Conservation (phyloP, 2,888 invertebrate genomes). For the Drosophila siamana region DNA sequence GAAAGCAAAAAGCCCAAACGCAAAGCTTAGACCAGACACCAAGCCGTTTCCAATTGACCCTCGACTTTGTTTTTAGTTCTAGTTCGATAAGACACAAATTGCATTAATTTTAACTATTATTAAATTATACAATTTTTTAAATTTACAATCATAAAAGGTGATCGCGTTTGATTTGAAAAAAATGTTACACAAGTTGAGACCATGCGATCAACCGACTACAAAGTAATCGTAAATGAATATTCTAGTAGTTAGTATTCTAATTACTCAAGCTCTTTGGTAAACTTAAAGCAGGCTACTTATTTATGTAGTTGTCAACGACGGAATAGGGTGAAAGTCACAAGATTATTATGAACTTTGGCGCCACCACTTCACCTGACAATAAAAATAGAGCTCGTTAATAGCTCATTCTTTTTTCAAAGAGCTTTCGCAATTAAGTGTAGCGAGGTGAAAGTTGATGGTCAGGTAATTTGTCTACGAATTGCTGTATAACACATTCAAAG, state of each 20-base stretch:
- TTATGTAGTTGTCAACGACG: too few relatives aligned
- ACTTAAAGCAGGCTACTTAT: too few relatives aligned
- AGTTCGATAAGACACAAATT: constrained; percentile 12
- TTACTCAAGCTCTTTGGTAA: too few relatives aligned
- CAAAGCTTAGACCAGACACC: constrained; percentile 52
- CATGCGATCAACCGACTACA: too few relatives aligned
- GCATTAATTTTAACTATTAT: constrained; percentile 6
- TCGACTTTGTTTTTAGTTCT: background rate
- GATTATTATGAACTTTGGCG: too few relatives aligned
- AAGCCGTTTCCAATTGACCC: constrained; percentile 2
- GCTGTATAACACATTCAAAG: background rate
- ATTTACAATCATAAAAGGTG: background rate
- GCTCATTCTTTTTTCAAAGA: too few relatives aligned
- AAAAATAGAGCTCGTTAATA: too few relatives aligned
- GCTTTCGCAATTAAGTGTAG: background rate
- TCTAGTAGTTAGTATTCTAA: too few relatives aligned
- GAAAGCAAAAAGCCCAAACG: constrained; percentile 85
- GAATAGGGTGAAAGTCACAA: too few relatives aligned
- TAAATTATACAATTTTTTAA: constrained; percentile 16
- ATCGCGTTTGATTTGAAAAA: background rate
- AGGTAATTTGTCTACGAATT: background rate
- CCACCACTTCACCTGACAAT: too few relatives aligned
- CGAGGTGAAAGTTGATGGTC: background rate
- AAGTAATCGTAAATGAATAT: too few relatives aligned
- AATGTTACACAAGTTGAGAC: too few relatives aligned